Conservation (phyloP, 2,113 vertebrate species). For the Gobio gobio region DNA sequence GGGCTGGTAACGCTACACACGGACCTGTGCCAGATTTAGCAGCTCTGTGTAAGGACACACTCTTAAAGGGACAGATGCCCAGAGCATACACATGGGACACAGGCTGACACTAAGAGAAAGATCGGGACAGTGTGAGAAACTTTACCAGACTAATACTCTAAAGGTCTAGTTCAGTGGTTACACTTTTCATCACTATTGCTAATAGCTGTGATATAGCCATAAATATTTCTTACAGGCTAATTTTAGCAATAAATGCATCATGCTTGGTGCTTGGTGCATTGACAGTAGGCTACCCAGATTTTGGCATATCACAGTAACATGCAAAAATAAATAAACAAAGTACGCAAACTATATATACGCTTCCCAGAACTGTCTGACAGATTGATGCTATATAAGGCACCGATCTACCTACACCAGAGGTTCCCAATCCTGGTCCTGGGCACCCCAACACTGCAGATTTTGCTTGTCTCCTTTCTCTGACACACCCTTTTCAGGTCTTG, state of each 20-base stretch:
- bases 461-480: no score
- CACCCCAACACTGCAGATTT: no score
- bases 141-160: background rate
- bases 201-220: background rate
- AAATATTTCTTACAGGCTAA: background rate
- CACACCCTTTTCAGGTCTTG: no score
- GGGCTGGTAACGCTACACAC: constrained; percentile 54
- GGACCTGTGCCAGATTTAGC: constrained; percentile 50
- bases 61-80: constrained; percentile 28
- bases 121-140: background rate
- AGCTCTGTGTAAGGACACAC: constrained; percentile 48
- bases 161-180: background rate
- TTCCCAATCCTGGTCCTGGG: no score
- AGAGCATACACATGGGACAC: constrained; percentile 5
- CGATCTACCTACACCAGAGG: no score
- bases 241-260: background rate
- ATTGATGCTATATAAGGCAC: no score
- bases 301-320: no score
- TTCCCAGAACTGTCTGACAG: background rate
- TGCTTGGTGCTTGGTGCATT: no score
- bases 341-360: background rate
- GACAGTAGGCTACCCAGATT: no score
- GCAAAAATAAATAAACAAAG: no score
- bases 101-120: background rate
- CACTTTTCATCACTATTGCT: background rate